Conservation (phyloP, 2,113 vertebrate genomes). For the Euleptes europaea region DNA sequence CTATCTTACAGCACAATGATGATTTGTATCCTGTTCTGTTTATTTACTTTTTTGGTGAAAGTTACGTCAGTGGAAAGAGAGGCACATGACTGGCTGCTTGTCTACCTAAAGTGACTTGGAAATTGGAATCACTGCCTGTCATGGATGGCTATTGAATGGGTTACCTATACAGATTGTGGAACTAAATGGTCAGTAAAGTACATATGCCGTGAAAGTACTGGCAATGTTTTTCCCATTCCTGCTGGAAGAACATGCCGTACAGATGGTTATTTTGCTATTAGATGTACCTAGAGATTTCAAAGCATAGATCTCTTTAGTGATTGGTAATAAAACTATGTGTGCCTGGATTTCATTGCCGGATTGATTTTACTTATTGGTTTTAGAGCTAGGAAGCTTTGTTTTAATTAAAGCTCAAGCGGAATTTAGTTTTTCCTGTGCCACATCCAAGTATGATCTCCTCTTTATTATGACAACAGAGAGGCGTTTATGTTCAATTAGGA, state of each 20-base stretch:
- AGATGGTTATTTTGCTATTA: slow-evolving; percentile 11
- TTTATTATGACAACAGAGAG: slow-evolving; percentile 28
- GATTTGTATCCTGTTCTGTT: no score
- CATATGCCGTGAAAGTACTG: neutral
- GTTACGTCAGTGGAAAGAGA: neutral
- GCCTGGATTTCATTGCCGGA: neutral
- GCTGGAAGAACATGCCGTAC: neutral
- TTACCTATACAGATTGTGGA: neutral
- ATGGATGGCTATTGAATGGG: neutral
- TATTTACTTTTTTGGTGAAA: neutral
- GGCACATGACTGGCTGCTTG: neutral
- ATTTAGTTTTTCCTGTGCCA: slow-evolving; percentile 25
- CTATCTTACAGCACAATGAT: no score
- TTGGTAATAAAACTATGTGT: slow-evolving; percentile 13
- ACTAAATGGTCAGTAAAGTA: accelerated
- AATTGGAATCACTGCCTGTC: neutral
- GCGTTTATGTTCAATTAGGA: slow-evolving; percentile 52
- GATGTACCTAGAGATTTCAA: slow-evolving; percentile 6
- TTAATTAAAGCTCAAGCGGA: slow-evolving; percentile 39
- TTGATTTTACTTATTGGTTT: slow-evolving; percentile 19
- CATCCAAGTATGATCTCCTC: slow-evolving; percentile 20
- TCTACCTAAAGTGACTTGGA: neutral
- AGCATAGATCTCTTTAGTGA: slow-evolving; percentile 30
- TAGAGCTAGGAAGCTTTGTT: slow-evolving; percentile 31
- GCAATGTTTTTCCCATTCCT: neutral